Base-by-base conservation (phyloP, 1,140 invertebrate species). In the Dinoponera quadriceps region DNA sequence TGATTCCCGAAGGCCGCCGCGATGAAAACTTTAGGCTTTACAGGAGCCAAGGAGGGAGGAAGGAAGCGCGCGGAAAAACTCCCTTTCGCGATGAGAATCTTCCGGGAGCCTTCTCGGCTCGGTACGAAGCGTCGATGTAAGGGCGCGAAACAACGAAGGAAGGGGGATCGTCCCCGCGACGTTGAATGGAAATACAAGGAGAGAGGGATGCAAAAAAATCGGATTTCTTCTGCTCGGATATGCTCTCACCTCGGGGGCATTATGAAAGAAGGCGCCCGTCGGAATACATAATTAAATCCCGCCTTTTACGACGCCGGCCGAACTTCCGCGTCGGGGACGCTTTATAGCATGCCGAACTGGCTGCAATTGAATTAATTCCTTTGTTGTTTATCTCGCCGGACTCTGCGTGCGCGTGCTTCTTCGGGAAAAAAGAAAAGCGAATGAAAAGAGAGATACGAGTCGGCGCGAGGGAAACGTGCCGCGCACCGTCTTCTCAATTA, bases 401-500 rank as follows among this genome's bases (percentile, higher is more conserved):
- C 55, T 1, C 25, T 59, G 49, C 25, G 55, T 14, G 22, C 29
- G 29, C 29, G 29, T 9, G 27, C 22, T 9, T 16, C 44, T 22
- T 38, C 20, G 14, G 4, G 20, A 0, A 71, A 20, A 71, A 60
- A 49, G 25, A 29, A 66, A 33, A 18, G 29, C 22, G 16, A 44
- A 1, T 9, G 22, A 2, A 60, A 7, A 44, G 1, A 85, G 63
- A 86, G 77, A 75, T 51, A 82, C 27, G 13, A 20, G 25, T 33
- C 57, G 18, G 29, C 16, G 54, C 25, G 25, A 78, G 51, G 72
- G 80, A 59, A 74, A 49, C 27, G 27, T 87, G 75, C 60, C 68
- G 81, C 68, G 81, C 75, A 80, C 68, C 82, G 60, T 84, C 82
- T 75, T 84, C 38, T 3, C 85, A 74, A 88, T 88, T 88, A 87